Evolutionary conservation across 2,888 invertebrate species (phyloP).

Genomic region (Pammene fasciana): DNA sequence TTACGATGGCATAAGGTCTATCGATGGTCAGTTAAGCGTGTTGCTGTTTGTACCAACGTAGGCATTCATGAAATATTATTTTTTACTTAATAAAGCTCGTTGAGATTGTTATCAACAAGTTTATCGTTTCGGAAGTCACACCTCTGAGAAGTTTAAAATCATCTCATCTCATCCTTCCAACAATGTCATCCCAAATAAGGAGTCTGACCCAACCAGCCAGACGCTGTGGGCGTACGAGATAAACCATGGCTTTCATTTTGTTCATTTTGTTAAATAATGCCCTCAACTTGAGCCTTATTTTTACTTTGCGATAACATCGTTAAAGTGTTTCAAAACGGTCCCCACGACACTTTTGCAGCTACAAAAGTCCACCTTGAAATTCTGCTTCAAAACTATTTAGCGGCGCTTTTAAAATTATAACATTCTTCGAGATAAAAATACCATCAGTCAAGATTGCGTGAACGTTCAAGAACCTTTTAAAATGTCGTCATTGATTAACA

Average conservation of each 20-base stretch:
- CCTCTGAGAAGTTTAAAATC: slow-evolving; percentile 17
- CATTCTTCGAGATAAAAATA: slow-evolving; percentile 27
- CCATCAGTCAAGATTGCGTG: slow-evolving; percentile 28
- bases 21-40: too few species aligned
- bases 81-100: not conserved
- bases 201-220: slow-evolving; percentile 46
- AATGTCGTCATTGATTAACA: slow-evolving; percentile 20
- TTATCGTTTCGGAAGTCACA: slow-evolving; percentile 11
- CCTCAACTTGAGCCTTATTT: slow-evolving; percentile 15
- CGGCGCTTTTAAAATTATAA: slow-evolving; percentile 23
- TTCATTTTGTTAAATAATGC: slow-evolving; percentile 36
- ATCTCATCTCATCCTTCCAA: slow-evolving; percentile 29
- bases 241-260: slow-evolving; percentile 44
- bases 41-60: too few species aligned
- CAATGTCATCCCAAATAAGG: slow-evolving; percentile 39
- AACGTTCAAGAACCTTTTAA: slow-evolving; percentile 30
- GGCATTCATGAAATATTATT: too few species aligned
- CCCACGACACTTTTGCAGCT: slow-evolving; percentile 10
- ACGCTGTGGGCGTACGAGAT: slow-evolving; percentile 53
- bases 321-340: slow-evolving; percentile 29
- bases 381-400: slow-evolving; percentile 1
- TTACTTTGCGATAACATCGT: slow-evolving; percentile 34
- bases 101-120: not conserved
- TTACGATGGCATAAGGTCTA: too few species aligned
- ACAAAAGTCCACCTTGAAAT: slow-evolving; percentile 10